Base-by-base conservation (phyloP, 2,797 vertebrate genomes). In the Gambelia wislizenii region DNA sequence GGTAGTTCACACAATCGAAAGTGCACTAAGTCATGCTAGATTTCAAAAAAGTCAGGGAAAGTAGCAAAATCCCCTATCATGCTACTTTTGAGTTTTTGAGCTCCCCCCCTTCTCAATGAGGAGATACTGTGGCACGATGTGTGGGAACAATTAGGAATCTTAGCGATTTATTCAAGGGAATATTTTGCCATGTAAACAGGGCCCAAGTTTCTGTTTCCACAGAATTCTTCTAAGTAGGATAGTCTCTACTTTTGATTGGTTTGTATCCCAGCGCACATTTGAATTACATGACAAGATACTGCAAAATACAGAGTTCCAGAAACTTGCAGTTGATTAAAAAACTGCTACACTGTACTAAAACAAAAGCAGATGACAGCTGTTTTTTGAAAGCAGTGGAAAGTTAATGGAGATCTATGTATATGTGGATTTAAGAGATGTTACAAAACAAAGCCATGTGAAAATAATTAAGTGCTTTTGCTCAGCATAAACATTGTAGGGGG, bases 321-420 rank as follows among this genome's bases (percentile, higher is more conserved):
- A 88, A 76, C 36, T 67, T 86, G 56, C 75, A 75, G 78, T 56
- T 76, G 84, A 86, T 86, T 89, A 82, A 76, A 52, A 61, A 67
- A 67, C 30, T 77, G 59, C 78, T 83, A 77, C 12, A 76, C 22
- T 67, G 22, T n/a, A 27, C 36, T 82, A 86, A 89, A 89, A 83
- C 42, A 86, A 89, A 89, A 86, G 70, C 89, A 86, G 84, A 69
- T 86, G 89, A 76, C 49, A 82, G 70, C 79, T 86, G 79, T 18
- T 42, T 86, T 76, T 89, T 83, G 70, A 83, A 85, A 49, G 56
- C 69, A 89, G 47, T 76, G 79, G 85, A 64, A 77, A 83, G 47
- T 52, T 77, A 83, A 69, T 49, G 47, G 47, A 76, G 89, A 83
- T 86, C 56, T 77, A 64, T 72, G 75, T 56, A 20, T 80, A 39